Conservation (phyloP, 2,113 vertebrate species). For the Hippoglossus stenolepis region DNA sequence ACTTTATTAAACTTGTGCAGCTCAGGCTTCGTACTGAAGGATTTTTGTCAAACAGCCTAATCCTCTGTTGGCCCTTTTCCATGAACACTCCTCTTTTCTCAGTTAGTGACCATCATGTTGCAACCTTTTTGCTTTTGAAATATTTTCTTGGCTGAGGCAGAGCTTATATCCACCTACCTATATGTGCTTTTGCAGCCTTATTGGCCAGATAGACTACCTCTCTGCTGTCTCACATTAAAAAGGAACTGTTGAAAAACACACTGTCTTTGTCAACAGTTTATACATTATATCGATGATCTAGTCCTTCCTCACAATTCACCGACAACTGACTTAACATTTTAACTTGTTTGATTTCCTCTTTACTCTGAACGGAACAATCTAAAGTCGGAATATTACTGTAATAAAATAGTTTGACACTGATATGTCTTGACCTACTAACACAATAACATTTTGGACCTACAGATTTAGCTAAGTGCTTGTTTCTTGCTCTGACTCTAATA, state of each 20-base stretch:
- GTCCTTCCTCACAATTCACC: not conserved
- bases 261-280: not conserved
- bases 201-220: conserved; percentile 16
- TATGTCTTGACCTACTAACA: not conserved
- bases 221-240: not conserved
- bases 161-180: not conserved
- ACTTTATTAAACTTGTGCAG: not conserved
- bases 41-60: not conserved
- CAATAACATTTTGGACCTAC: not conserved
- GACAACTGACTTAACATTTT: not conserved
- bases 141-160: not conserved
- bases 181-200: not conserved
- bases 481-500: not conserved
- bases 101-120: too few relatives aligned
- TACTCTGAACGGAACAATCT: not conserved
- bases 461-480: not conserved
- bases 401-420: not conserved
- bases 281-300: not conserved
- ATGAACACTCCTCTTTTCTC: not conserved
- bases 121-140: conserved; percentile 1
- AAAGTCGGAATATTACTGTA: not conserved
- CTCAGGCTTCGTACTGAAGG: not conserved
- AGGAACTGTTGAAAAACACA: not conserved
- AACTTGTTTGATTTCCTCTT: not conserved
- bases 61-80: not conserved